Evolutionary conservation across 2,888 invertebrate species (phyloP), one percentile per base, ranked within the genome.

Genomic region (Helobdella robusta): DNA sequence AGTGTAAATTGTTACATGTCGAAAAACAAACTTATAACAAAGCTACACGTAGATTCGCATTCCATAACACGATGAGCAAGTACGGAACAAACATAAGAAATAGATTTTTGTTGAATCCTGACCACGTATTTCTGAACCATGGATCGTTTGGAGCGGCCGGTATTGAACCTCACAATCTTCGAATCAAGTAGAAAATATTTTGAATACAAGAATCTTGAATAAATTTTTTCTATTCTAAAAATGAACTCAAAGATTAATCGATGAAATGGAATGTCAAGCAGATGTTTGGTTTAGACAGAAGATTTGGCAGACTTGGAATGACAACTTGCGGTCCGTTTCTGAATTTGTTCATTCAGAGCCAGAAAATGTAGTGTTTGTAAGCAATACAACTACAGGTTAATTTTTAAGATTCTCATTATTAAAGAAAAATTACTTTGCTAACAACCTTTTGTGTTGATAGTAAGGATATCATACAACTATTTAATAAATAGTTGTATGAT

Each of bases 381-480:
- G 64, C 8, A 69, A 70, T 32, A 59, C 68, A 23, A 70, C 68
- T n/a, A 60, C 66, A 54, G 69, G 70, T 70, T 35, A 60, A 52
- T 23, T 18, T 11, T 18, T 23, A 52, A 8, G 11, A 20, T 18
- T 11, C 54, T 18, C 20, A 11, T 18, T 18, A 52, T 18, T 44
- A 15, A 44, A 18, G 44, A 35, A 23, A 34, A 35, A 28, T 1
- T 40, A 59, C 28, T 35, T 30, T 18, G 8, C 23, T n/a, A 35
- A 59, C 6, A 8, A 15, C 20, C n/a, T 28, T 59, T 35, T 4
- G 6, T n/a, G 18, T 59, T 34, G 1, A 28, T 35, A 18, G 18
- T 1, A n/a, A n/a, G n/a, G n/a, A n/a, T n/a, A n/a, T n/a, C n/a
- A n/a, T n/a, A n/a, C n/a, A n/a, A n/a, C n/a, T n/a, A n/a, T n/a